phyloP scores from a whole-genome alignment of 1,140 invertebrate species.

The Leptopilina boulardi region DNA sequence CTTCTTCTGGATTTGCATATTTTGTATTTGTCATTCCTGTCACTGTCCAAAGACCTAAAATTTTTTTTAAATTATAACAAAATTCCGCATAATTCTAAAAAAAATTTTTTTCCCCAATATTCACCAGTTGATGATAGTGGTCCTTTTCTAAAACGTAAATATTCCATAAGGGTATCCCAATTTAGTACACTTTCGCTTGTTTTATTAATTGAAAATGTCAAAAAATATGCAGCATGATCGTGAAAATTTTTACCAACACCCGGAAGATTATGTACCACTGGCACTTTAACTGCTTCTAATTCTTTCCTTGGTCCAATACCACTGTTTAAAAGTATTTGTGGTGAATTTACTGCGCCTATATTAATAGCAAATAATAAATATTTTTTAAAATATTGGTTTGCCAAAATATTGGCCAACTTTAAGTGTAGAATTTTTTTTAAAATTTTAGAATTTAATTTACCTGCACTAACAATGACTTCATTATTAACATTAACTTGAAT shows the following conservation, averaged over 20 bases:
- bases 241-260: slow-evolving; percentile 79
- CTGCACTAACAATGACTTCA: slow-evolving; percentile 81
- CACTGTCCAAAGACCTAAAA: slow-evolving; percentile 87
- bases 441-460: slow-evolving; percentile 74
- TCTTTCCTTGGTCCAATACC: slow-evolving; percentile 77
- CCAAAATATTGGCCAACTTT: slow-evolving; percentile 77
- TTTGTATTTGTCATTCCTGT: slow-evolving; percentile 89
- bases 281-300: slow-evolving; percentile 66
- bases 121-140: slow-evolving; percentile 86
- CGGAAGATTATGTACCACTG: slow-evolving; percentile 68
- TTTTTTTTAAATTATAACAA: no score
- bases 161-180: slow-evolving; percentile 40
- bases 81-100: no score
- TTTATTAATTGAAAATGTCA: slow-evolving; percentile 56
- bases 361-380: no score
- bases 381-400: no score
- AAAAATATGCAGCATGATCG: slow-evolving; percentile 67
- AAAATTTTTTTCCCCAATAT: slow-evolving; percentile 54
- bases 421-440: slow-evolving; percentile 72
- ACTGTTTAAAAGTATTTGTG: slow-evolving; percentile 77
- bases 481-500: slow-evolving; percentile 63
- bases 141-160: slow-evolving; percentile 79
- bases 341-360: slow-evolving; percentile 66
- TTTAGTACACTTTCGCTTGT: slow-evolving; percentile 33
- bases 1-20: slow-evolving; percentile 83